A percentile compares a stretch with the other conserved stretches of the same genome.
phyloP scores from a whole-genome alignment of 2,113 vertebrate genomes.

The Hippocampus zosterae region DNA sequence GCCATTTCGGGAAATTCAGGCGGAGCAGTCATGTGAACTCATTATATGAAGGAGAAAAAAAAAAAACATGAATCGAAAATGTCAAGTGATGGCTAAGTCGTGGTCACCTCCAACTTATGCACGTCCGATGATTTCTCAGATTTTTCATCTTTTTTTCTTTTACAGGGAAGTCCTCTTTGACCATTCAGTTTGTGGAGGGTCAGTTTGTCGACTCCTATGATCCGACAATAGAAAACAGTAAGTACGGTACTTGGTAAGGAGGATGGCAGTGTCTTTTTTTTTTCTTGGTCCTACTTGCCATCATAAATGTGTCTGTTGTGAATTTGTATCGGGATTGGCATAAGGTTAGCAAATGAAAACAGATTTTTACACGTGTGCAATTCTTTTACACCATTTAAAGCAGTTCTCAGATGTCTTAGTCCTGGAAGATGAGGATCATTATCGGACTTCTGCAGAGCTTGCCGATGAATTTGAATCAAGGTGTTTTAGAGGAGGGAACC shows the following conservation, averaged over 20 bases:
- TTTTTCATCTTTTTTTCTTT: conserved; percentile 25
- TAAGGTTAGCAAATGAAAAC: not conserved
- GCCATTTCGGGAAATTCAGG: not conserved
- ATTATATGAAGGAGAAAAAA: not conserved
- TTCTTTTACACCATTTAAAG: not conserved
- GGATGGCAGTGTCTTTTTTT: not conserved
- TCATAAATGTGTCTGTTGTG: not conserved
- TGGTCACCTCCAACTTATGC: not conserved
- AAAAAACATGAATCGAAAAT: no score
- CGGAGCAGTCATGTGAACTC: not conserved
- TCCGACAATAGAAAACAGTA: conserved; percentile 99
- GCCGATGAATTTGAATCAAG: no score
- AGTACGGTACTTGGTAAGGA: conserved; percentile 76
- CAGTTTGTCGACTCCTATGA: conserved; percentile 99
- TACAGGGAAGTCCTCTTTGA: conserved; percentile 96
- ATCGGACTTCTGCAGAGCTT: no score
- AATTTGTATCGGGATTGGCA: not conserved
- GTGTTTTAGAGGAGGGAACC: no score
- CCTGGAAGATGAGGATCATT: no score
- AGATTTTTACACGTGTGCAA: not conserved
- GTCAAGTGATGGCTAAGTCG: no score
- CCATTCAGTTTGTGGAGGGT: conserved; percentile 99
- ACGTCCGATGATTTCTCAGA: not conserved
- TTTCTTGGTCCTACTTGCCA: not conserved
- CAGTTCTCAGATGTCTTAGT: not conserved